Evolutionary conservation across 2,113 vertebrate species (phyloP), one percentile per base, ranked within the genome.

Genomic region (Myrmecophaga tridactyla): DNA sequence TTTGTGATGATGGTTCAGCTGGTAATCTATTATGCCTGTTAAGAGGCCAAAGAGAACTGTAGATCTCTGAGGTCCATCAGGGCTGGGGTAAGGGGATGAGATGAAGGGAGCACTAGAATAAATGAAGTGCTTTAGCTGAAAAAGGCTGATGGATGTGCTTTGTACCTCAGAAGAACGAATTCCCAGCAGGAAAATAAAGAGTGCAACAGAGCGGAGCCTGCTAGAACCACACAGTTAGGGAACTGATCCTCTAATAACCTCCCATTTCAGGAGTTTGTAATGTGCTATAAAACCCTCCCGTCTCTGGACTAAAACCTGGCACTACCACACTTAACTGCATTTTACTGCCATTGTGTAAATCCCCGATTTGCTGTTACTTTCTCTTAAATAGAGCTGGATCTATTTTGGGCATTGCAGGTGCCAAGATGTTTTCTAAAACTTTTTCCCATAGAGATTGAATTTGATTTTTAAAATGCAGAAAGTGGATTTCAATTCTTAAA

Each of bases 301-400:
- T 91, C 92, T 93, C 75, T 77, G 89, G 56, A 60, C 94, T 86
- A 92, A 97, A 97, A 73, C 69, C 84, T 94, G 70, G 53, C 63
- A 36, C 72, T 86, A 95, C 92, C 86, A 96, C 89, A 97, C 95
- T 96, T 95, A 92, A 91, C 92, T 97, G 91, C 91, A 58, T 95
- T 97, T 97, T 97, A 96, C 94, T 97, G 96, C 96, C 93, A 67
- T 95, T 85, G 65, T 91, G 83, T 88, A 97, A 95, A 96, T 96
- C 92, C 96, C 96, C 3, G 34, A 97, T 96, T 97, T 95, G 86
- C 96, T 92, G 88, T 97, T 97, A 96, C 96, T 96, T 97, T 96
- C 92, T 96, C 86, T 97, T 97, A 97, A 96, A 89, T 96, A 91
- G 86, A 76, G 80, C 73, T 94, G 88, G 82, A 96, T 96, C 96